These are phyloP conservation scores for Unio pictorum DNA, from an alignment of 2,888 invertebrate species.

Conservation along the genomic window DNA sequence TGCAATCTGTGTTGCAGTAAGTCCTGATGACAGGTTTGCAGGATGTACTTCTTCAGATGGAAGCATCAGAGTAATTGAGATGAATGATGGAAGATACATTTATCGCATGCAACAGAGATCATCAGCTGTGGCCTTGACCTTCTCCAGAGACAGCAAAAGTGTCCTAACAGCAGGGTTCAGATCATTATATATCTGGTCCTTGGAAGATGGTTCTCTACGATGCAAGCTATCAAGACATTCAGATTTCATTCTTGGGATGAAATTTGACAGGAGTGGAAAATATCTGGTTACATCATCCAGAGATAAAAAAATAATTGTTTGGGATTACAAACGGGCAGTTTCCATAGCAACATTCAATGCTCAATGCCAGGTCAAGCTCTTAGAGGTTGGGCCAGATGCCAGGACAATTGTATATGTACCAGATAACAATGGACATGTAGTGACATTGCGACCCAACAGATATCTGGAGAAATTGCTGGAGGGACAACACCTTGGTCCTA, in stretches of 20 bases:
- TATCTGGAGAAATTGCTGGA: slow-evolving; percentile 30
- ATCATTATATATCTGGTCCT: slow-evolving; percentile 54
- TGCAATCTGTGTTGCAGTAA: slow-evolving; percentile 42
- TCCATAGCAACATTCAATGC: slow-evolving; percentile 48
- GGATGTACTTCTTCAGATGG: slow-evolving; percentile 50
- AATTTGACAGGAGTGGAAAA: slow-evolving; percentile 43
- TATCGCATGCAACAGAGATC: slow-evolving; percentile 51
- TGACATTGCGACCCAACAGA: slow-evolving; percentile 46
- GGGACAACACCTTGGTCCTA: slow-evolving; percentile 18
- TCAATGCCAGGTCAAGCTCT: slow-evolving; percentile 41
- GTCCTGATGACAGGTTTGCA: slow-evolving; percentile 46
- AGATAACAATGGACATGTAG: slow-evolving; percentile 40
- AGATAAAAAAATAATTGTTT: slow-evolving; percentile 54
- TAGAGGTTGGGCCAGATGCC: slow-evolving; percentile 40
- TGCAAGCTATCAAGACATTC: slow-evolving; percentile 53
- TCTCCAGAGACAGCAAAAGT: slow-evolving; percentile 43
- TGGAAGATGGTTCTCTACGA: slow-evolving; percentile 38
- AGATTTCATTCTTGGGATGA: slow-evolving; percentile 47
- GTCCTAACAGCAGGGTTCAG: slow-evolving; percentile 54
- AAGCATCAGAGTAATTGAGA: slow-evolving; percentile 43
- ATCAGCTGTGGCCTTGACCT: slow-evolving; percentile 34
- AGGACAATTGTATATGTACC: slow-evolving; percentile 46
- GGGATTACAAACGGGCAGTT: slow-evolving; percentile 42
- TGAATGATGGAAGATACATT: slow-evolving; percentile 35
- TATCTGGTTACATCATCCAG: slow-evolving; percentile 45